These are phyloP conservation scores for Phymanthus crucifer DNA, from an alignment of 92 coral and sea anemone genomes.

Conservation along the genomic window DNA sequence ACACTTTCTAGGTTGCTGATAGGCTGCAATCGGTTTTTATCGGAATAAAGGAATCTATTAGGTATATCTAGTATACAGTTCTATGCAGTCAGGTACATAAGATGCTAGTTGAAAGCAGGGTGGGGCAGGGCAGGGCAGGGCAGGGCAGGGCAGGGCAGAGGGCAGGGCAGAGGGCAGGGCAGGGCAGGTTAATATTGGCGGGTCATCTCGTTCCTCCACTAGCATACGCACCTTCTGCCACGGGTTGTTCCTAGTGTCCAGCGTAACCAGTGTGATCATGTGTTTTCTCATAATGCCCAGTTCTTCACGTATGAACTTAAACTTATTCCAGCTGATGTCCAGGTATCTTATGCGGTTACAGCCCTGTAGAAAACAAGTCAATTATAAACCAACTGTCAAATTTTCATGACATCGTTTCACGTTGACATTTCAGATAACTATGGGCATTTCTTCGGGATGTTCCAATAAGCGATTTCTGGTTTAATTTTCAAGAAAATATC, in stretches of 20 bases:
- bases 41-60: too few relatives aligned
- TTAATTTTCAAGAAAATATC: too few relatives aligned
- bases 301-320: conserved; percentile 84
- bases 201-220: not conserved
- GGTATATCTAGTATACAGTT: too few relatives aligned
- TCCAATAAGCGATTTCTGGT: too few relatives aligned
- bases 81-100: too few relatives aligned
- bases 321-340: conserved; percentile 88
- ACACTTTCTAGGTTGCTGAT: too few relatives aligned
- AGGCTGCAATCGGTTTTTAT: too few relatives aligned
- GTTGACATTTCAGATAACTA: too few relatives aligned
- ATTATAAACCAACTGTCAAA: not conserved
- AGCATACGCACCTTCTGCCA: conserved; percentile 78
- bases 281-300: conserved; percentile 90
- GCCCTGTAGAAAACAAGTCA: conserved; percentile 49
- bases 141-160: too few relatives aligned
- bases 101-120: too few relatives aligned
- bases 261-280: conserved; percentile 63
- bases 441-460: too few relatives aligned
- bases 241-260: conserved; percentile 87
- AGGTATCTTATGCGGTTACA: conserved; percentile 72
- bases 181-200: not conserved
- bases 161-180: not conserved
- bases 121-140: too few relatives aligned
- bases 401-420: not conserved